These are phyloP conservation scores for Scaptomyza hsui DNA, from an alignment of 1,140 invertebrate genomes.

Conservation along the genomic window DNA sequence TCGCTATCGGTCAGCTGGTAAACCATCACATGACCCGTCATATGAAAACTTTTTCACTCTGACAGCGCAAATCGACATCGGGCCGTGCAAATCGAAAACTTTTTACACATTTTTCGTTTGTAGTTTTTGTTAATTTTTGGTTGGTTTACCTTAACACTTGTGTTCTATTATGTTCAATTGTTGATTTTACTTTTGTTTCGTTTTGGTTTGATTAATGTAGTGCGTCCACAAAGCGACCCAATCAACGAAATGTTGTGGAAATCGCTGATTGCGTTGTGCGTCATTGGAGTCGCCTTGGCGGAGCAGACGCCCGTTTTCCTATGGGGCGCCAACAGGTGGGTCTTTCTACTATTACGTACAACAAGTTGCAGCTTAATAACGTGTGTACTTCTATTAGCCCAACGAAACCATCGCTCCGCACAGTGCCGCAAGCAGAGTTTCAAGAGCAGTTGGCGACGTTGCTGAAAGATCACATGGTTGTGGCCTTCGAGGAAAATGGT, in stretches of 20 bases:
- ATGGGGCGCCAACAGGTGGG: conserved; percentile 81
- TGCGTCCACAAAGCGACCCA: conserved; percentile 48
- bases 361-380: conserved; percentile 15
- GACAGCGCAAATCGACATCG: conserved; percentile 49
- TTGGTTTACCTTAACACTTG: conserved; percentile 49
- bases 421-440: conserved; percentile 67
- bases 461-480: conserved; percentile 73
- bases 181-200: conserved; percentile 47
- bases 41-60: conserved; percentile 58
- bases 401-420: conserved; percentile 62
- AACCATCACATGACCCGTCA: conserved; percentile 53
- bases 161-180: conserved; percentile 44
- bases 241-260: conserved; percentile 71
- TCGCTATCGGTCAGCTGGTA: conserved; percentile 44
- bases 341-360: conserved; percentile 2
- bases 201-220: conserved; percentile 32
- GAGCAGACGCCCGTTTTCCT: conserved; percentile 79
- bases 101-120: conserved; percentile 71
- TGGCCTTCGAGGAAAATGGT: conserved; percentile 77
- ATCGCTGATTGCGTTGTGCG: conserved; percentile 78
- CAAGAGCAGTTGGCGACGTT: conserved; percentile 50
- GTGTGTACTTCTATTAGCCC: conserved; percentile 31
- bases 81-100: conserved; percentile 46
- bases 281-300: conserved; percentile 75
- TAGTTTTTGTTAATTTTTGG: conserved; percentile 79